Base-by-base conservation (phyloP, 2,797 vertebrate genomes). In the Acropternis orthonyx region DNA sequence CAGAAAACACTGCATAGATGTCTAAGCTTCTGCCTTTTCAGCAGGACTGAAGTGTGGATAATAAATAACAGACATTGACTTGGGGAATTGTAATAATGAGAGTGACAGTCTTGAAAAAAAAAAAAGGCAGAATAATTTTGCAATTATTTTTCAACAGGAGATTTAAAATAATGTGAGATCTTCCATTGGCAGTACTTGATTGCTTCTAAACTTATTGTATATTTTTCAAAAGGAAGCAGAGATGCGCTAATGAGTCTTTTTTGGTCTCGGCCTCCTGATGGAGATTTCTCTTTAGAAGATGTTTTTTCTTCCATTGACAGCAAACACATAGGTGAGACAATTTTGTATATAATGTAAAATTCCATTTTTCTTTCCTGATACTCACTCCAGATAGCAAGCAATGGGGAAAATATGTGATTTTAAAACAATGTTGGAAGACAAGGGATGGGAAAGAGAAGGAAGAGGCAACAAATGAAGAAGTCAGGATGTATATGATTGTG, bases 21-120 rank as follows among this genome's bases (percentile, higher is more conserved):
- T 73, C 66, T 86, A 79, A 90, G 59, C 62, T 52, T 94, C 83
- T 82, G 56, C 73, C 17, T 90, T 86, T 92, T 79, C 74, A 88
- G 44, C n/a, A 87, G 83, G 51, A 90, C 55, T 61, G 78, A 92
- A 92, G 26, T 41, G 44, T 66, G 77, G 83, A 66, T 96, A 92
- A 92, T 95, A 95, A 96, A 92, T 95, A 95, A 93, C 93, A 93
- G 94, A 86, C 62, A 86, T n/a, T 87, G 83, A 87, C 55, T 95
- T 79, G 59, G 59, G 43, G 63, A 95, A 97, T 91, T 95, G 87
- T 84, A 92, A 94, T 90, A 74, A 79, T 69, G 71, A 95, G 68
- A 92, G 21, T 69, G 80, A 94, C 1, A 12, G 81, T 17, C 55
- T 67, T 1, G 0, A 63, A 92, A 95, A 82, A 88, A 68, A 52